Base-by-base conservation (phyloP, 2,113 vertebrate species). In the Nothobranchius kuhntae region DNA sequence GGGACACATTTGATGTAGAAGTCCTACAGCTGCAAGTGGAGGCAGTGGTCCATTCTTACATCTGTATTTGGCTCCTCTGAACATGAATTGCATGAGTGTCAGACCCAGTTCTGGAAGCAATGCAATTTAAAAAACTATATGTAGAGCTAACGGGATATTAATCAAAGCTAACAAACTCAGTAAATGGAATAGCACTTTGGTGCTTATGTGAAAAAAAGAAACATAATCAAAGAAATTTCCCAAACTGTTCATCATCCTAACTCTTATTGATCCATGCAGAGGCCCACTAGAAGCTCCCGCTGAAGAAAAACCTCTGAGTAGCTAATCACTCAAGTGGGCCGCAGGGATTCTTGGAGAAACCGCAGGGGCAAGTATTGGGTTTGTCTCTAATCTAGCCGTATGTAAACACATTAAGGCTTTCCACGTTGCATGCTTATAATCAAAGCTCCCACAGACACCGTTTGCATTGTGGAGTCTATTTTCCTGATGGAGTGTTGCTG, bases 371-470 rank as follows among this genome's bases (percentile, higher is more conserved):
- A 82, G 85, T 86, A 80, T 75, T 75, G 71, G 78, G 80, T 85
- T 66, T 13, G 21, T 89, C 79, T 80, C 70, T 89, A 88, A 90
- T 90, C 81, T 74, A 71, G 60, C 54, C 40, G 30, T 83, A 89
- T 86, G 86, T 89, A 90, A 89, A 92, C 86, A 91, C 83, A 86
- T 87, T 90, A 87, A 79, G 76, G 77, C 77, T 82, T 88, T 83
- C 77, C 77, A 87, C 84, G 83, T 77, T 66, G 64, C 73, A 70
- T 72, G 55, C 67, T 91, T 75, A 87, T 88, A 81, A 89, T 78
- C 70, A 61, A 52, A 42, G 68, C 77, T 80, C 68, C 73, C 75
- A 75, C 70, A 72, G 69, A 83, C 75, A 75, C 70, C 55, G 35
- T 75, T 71, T 77, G 57, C 78, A 67, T 62, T 66, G 70, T 65